Conservation (phyloP, 53 echinoderm and acorn worm species). For the Echinometra lucunter region DNA sequence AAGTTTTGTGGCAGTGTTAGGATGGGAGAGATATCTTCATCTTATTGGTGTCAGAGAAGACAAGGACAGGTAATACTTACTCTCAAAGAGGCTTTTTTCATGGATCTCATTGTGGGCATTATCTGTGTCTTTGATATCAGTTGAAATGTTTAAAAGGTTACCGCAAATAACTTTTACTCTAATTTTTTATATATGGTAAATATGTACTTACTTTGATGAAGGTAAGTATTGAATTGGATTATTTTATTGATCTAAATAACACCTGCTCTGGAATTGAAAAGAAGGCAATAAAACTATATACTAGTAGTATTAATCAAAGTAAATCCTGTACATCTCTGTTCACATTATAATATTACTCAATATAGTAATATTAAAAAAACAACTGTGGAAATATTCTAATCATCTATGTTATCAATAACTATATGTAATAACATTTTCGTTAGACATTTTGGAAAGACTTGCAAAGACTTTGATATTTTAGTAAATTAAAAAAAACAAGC, state of each 20-base stretch:
- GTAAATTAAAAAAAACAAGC: too few relatives aligned
- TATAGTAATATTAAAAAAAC: neutral
- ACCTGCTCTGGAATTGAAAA: neutral
- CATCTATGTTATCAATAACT: neutral
- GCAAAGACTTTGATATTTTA: too few relatives aligned
- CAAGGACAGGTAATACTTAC: neutral
- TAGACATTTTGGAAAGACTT: neutral
- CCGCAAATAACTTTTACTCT: neutral
- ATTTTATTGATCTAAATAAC: too few relatives aligned
- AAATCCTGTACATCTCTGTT: too few relatives aligned
- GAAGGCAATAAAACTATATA: too few relatives aligned
- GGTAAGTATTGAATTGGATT: neutral
- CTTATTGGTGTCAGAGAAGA: slow-evolving; percentile 24
- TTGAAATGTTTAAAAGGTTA: neutral
- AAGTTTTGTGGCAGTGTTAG: slow-evolving; percentile 25
- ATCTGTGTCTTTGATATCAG: neutral
- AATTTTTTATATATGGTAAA: neutral
- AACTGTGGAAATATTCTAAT: neutral
- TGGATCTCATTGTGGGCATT: too few relatives aligned
- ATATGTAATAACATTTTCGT: neutral
- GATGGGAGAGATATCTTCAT: slow-evolving; percentile 50
- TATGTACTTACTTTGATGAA: neutral
- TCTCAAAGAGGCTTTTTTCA: neutral
- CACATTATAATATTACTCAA: neutral
- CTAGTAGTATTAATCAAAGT: too few relatives aligned